Evolutionary conservation across 2,113 vertebrate species (phyloP).

Genomic region (Oncorhynchus mykiss): DNA sequence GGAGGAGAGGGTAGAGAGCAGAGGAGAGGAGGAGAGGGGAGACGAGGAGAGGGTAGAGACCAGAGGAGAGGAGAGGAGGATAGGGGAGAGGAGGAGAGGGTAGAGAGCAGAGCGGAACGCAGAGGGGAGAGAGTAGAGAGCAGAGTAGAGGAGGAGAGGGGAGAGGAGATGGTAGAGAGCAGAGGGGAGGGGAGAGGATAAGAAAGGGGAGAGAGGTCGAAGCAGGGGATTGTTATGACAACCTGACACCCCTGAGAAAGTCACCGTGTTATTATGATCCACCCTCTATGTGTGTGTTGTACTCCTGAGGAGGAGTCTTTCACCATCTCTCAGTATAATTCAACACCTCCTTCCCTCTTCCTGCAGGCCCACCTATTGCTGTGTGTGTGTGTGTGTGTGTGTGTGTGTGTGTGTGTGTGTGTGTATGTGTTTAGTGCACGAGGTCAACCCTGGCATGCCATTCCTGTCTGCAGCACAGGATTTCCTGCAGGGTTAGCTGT

Average conservation of each 20-base stretch:
- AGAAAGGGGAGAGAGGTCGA: neutral
- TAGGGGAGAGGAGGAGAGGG: too few species aligned
- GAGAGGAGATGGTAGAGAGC: too few species aligned
- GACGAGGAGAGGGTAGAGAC: too few species aligned
- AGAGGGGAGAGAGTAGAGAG: fast-evolving
- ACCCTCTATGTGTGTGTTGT: slow-evolving; percentile 1
- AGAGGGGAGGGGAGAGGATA: neutral
- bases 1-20: too few species aligned
- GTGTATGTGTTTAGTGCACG: neutral
- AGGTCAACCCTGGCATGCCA: neutral
- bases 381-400: too few species aligned
- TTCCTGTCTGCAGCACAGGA: slow-evolving; percentile 10
- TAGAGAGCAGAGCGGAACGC: too few species aligned
- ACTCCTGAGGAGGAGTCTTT: slow-evolving; percentile 1
- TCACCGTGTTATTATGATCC: slow-evolving; percentile 20
- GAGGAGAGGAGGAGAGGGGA: too few species aligned
- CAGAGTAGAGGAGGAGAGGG: too few species aligned
- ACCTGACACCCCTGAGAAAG: slow-evolving; percentile 61
- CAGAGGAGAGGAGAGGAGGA: too few species aligned
- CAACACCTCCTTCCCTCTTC: slow-evolving; percentile 5
- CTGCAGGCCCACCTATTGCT: neutral
- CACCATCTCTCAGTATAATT: slow-evolving; percentile 7
- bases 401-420: too few species aligned
- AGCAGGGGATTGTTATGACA: slow-evolving; percentile 32
- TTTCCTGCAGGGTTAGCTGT: neutral